Evolutionary conservation across 2,797 vertebrate species (phyloP), one percentile per base, ranked within the genome.

Genomic region (Cyclopterus lumpus): DNA sequence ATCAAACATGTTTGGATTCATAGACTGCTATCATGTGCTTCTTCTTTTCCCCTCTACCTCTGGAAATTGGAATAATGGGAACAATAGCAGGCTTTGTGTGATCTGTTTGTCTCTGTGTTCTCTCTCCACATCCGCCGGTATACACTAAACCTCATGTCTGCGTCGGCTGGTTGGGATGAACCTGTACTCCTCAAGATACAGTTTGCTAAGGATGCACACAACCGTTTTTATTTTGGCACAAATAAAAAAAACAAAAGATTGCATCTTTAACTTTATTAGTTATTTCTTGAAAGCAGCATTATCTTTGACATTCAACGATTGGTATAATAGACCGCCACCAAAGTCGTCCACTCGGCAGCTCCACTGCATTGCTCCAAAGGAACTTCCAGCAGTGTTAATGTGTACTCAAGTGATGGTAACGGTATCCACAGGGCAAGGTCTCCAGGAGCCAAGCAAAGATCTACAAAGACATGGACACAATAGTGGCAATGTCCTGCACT

Each of bases 21-120:
- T 55, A 48, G 59, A 34, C 71, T 72, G 58, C 60, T 64, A 81
- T 89, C 92, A 92, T 90, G 91, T 86, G 91, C 82, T 87, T 59
- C 71, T 75, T 71, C 70, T 74, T 70, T 63, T 76, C 58, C 63
- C 30, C 36, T 69, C 44, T 68, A 79, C 80, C 68, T 80, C 74
- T 84, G 57, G 81, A 82, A 82, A 88, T 54, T 16, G 51, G 74
- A 80, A 82, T 86, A 71, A 70, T 67, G 67, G 61, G 63, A 77
- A 53, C 86, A 94, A 89, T 79, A 72, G 73, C 22, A 8, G 48
- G 71, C 88, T 92, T 91, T 92, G 87, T 90, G 67, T 49, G 77
- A 57, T 71, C 58, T 42, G 73, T 83, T 72, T 64, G 46, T 55
- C 57, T 83, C 57, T 12, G 34, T 71, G 67, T 86, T 88, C 67